Evolutionary conservation across 2,113 vertebrate genomes (phyloP), one percentile per base, ranked within the genome.

Genomic region (Chiloscyllium plagiosum): DNA sequence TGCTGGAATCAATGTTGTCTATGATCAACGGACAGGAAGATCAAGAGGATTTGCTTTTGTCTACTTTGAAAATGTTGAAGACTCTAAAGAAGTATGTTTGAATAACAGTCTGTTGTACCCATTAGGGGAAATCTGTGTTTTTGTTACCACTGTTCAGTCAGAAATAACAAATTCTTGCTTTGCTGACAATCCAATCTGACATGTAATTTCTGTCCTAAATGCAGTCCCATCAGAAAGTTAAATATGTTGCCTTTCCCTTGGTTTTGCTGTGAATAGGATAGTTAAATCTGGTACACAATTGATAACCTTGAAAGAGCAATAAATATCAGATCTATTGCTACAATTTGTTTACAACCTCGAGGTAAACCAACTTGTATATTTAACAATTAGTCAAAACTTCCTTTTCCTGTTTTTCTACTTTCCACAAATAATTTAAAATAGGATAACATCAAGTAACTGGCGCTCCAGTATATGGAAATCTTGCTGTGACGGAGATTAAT

Each of bases 1-100:
- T 47, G 85, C 96, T 72, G 87, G 69, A 47, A 92, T 96, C 70
- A 96, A 96, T 78, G 96, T 96, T 26, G 90, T 96, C 20, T 96
- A 76, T 37, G 96, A 96, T 56, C 96, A 96, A 50, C 96, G 90
- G 33, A 93, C 96, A 68, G 96, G 96, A 69, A 87, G 96, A 69
- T 94, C 96, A 65, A 87, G 96, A 92, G 96, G 96, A 68, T 96
- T 96, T 37, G 96, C 65, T 15, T 96, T 96, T 96, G 96, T 96
- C 90, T 96, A 96, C 90, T 93, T 96, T 72, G 86, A 96, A 68
- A 93, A 90, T 61, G 90, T 93, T 65, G 86, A 90, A 47, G 96
- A 96, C 70, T 90, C 96, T 52, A 96, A 96, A 94, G 96, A 96
- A 92, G 96, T 96, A 94, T 69, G 94, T 95, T 72, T 95, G 70